phyloP scores from a whole-genome alignment of 2,113 vertebrate genomes.

The Brachyhypopomus gauderio region DNA sequence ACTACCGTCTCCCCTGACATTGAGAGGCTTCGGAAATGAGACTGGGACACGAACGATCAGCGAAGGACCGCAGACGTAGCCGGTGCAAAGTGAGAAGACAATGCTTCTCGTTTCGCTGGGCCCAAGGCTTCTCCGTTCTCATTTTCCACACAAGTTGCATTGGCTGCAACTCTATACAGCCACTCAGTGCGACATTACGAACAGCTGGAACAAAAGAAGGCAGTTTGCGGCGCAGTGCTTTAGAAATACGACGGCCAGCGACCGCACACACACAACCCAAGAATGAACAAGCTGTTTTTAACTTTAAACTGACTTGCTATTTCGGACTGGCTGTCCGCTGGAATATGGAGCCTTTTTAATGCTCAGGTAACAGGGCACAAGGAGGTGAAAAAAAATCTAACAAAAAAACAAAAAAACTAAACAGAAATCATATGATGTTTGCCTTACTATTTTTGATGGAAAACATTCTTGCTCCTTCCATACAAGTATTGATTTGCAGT shows the following conservation, averaged over 20 bases:
- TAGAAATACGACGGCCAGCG: conserved; percentile 2
- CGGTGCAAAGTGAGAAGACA: neutral
- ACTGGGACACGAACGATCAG: neutral
- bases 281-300: conserved; percentile 15
- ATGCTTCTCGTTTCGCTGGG: neutral
- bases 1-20: neutral
- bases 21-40: neutral
- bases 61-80: neutral
- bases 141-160: conserved; percentile 9
- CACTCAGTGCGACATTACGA: neutral
- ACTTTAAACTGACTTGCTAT: conserved; percentile 13
- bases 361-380: conserved; percentile 35
- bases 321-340: neutral
- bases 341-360: conserved; percentile 23
- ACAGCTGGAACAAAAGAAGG: neutral
- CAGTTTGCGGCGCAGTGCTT: neutral
- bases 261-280: neutral
- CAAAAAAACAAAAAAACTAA: too few relatives aligned
- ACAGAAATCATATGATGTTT: conserved; percentile 21
- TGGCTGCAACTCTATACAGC: neutral
- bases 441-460: conserved; percentile 38
- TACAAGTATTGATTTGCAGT: neutral
- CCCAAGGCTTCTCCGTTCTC: neutral
- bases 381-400: neutral
- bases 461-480: conserved; percentile 24